Evolutionary conservation across 2,797 vertebrate species (phyloP).

Genomic region (Diglossa cyanea): DNA sequence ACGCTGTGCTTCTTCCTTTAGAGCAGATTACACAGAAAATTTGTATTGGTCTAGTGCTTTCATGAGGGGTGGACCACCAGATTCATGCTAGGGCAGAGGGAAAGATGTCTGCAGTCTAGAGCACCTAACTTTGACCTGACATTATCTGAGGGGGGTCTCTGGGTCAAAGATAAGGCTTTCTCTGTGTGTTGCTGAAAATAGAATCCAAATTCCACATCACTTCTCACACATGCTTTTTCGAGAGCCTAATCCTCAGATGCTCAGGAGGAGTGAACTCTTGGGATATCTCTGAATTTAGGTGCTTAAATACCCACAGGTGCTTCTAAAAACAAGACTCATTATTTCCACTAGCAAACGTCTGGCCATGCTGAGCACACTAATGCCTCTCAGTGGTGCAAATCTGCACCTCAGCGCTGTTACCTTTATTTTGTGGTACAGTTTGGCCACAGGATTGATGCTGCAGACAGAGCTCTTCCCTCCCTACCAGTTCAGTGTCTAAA

Average conservation of each 20-base stretch:
- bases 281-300: neutral
- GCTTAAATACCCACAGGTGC: neutral
- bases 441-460: neutral
- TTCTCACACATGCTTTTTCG: neutral
- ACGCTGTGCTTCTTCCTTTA: neutral
- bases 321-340: neutral
- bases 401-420: neutral
- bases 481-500: neutral
- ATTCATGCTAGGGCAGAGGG: neutral
- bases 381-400: neutral
- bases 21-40: neutral
- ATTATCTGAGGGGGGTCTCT: neutral
- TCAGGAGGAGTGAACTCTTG: neutral
- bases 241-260: neutral
- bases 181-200: neutral
- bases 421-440: neutral
- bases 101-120: neutral
- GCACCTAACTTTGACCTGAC: neutral
- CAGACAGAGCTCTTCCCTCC: neutral
- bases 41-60: neutral
- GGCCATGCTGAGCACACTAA: neutral
- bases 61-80: accelerated
- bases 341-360: neutral
- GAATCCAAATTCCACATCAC: neutral
- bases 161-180: neutral